Base-by-base conservation (phyloP, 2,113 vertebrate species). In the Tringa solitaria region DNA sequence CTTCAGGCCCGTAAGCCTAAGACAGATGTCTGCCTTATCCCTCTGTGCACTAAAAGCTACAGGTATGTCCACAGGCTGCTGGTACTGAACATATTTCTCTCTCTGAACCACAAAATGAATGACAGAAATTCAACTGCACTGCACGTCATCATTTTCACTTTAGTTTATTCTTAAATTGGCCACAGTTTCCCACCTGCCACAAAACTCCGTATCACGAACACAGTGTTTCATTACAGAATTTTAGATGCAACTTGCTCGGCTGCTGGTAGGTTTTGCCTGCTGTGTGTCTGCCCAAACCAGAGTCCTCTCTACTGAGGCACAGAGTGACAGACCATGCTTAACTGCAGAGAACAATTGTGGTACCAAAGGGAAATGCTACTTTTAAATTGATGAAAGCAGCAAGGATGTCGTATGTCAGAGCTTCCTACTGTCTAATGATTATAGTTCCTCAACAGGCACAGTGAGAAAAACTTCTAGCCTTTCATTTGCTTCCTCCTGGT, bases 301-400 rank as follows among this genome's bases (percentile, higher is more conserved):
- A 41, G 32, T 75, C 48, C 43, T 64, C 41, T 80, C 87, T 77
- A 51, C 57, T 54, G 72, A 78, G 35, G 53, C 12, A 65, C 12
- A 22, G 53, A 23, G 46, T 19, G 63, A 84, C 74, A 96, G 81
- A 89, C 50, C 27, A 48, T 8, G 54, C 60, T 95, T 80, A 77
- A 89, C 64, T 64, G 56, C 24, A 53, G 67, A 83, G 68, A 68
- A 84, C 39, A 90, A 67, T 0, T 59, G 48, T 20, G 10, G 57
- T 30, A 79, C 37, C 70, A 78, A 84, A 86, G 73, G 23, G 16
- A 95, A 97, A 93, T 30, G 23, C 28, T 85, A 68, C 77, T 80
- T 95, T n/a, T 48, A 78, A 67, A 83, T 18, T 76, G 92, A 87
- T 70, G 46, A 85, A 92, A 94, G 72, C 76, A 93, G 90, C 70